Conservation (phyloP, 2,888 invertebrate genomes). For the Cerceris ruficornis region DNA sequence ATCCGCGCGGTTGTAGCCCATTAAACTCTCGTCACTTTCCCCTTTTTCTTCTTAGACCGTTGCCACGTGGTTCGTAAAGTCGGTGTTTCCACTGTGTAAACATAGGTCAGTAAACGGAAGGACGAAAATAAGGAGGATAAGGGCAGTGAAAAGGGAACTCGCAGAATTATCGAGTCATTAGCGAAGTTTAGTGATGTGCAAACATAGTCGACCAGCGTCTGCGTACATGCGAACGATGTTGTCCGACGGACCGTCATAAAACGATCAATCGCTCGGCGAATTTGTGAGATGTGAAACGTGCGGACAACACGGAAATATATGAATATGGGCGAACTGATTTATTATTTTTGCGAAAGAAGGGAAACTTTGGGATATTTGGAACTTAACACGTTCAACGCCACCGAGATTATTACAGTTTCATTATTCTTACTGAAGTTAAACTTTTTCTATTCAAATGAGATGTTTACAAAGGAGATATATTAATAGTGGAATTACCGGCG, state of each 20-base stretch:
- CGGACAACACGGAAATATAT: too few relatives aligned
- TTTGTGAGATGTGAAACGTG: too few relatives aligned
- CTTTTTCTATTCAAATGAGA: too few relatives aligned
- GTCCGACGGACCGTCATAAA: not conserved
- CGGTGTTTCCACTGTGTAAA: constrained; percentile 53
- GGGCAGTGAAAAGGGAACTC: constrained; percentile 29
- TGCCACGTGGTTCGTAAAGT: constrained; percentile 47
- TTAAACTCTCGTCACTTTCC: constrained; percentile 41
- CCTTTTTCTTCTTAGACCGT: constrained; percentile 23
- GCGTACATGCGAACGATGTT: not conserved
- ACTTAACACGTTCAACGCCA: too few relatives aligned
- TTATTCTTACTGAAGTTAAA: too few relatives aligned
- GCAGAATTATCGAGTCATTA: constrained; percentile 61
- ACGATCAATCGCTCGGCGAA: not conserved
- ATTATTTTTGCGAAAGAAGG: too few relatives aligned
- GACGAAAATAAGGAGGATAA: constrained; percentile 34
- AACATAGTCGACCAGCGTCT: constrained; percentile 34
- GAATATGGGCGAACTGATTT: too few relatives aligned
- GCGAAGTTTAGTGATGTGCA: constrained; percentile 52
- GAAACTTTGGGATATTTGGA: too few relatives aligned
- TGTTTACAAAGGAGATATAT: too few relatives aligned
- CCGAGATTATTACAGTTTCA: too few relatives aligned
- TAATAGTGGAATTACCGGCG: too few relatives aligned
- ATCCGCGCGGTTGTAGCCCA: constrained; percentile 29
- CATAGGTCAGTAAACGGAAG: constrained; percentile 37